phyloP scores from a whole-genome alignment of 2,888 invertebrate genomes.

The Bellardia pandia region DNA sequence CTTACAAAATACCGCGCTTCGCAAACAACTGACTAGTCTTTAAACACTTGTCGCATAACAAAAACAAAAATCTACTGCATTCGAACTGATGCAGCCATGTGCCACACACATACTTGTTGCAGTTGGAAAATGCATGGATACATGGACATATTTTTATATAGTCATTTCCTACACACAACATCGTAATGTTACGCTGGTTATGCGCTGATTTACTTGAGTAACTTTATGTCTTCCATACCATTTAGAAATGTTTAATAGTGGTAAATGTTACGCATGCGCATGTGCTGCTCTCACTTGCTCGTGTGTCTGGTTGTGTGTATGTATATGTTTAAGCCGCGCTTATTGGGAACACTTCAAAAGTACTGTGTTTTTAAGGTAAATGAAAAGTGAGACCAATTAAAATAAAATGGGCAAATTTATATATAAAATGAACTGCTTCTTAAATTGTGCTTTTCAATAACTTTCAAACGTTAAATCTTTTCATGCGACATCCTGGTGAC shows the following conservation, averaged over 20 bases:
- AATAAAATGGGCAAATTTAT: too few species aligned
- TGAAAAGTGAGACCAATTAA: conserved; percentile 26
- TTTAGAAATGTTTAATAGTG: conserved; percentile 50
- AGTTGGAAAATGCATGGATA: neutral
- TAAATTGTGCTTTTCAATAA: too few species aligned
- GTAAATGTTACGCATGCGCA: conserved; percentile 68
- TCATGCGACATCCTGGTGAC: too few species aligned
- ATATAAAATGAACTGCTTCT: too few species aligned
- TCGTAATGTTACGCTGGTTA: conserved; percentile 63
- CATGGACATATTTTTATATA: conserved; percentile 14
- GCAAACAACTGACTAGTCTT: conserved; percentile 49
- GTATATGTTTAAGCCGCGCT: conserved; percentile 11
- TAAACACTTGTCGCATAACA: conserved; percentile 71
- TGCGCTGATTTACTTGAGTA: conserved; percentile 74
- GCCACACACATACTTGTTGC: conserved; percentile 51
- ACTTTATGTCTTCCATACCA: conserved; percentile 56
- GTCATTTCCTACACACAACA: conserved; percentile 27
- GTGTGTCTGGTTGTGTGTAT: neutral
- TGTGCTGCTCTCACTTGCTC: conserved; percentile 28
- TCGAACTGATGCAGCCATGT: conserved; percentile 49
- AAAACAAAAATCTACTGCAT: conserved; percentile 29
- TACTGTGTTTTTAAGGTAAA: neutral
- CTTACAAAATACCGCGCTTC: conserved; percentile 72
- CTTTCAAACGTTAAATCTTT: too few species aligned
- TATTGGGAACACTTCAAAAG: conserved; percentile 32